Evolutionary conservation across 2,888 invertebrate genomes (phyloP), one percentile per base, ranked within the genome.

Genomic region (Pogonocherus hispidulus): DNA sequence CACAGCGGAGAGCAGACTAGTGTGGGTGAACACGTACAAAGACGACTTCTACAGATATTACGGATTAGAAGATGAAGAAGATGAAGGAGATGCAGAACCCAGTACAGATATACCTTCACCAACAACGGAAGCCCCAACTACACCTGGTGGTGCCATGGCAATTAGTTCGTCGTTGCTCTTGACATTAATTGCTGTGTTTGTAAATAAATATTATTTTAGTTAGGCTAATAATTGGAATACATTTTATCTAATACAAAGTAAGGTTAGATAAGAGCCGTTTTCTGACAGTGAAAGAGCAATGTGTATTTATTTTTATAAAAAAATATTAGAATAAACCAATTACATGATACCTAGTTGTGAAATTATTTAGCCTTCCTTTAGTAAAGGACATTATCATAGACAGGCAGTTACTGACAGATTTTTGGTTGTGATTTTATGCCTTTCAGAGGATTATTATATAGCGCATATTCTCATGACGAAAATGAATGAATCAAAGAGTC

Each of bases 41-140:
- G 41, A 47, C 6, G 63, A 67, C 14, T 46, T 67, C 3, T 37
- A 63, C 35, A 47, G 55, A 0, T 67, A 67, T 27, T 67, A 56
- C 14, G 46, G 55, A 2, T 27, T 66, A 20, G 57, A 41, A 20
- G 49, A 46, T 27, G 37, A 27, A 11, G 8, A 9, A 9, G 1
- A 16, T 19, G 54, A 9, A 2, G n/a, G 1, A 6, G 37, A 22
- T 2, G 52, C 55, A 4, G 19, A 6, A n/a, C 35, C 56, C 3
- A 11, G 1, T 6, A 20, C 51, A 23, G 23, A 6, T 23, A 19
- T 2, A 9, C 8, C 32, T 6, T n/a, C 27, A 1, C 16, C 52
- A 52, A 27, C 27, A 14, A 51, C 23, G 1, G 27, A 23, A 3
- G n/a, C 27, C 3, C 6, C 27, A 8, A 27, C 51, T 5, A 51